Evolutionary conservation across 1,140 invertebrate genomes (phyloP).

Genomic region (Heliothis subflexa): DNA sequence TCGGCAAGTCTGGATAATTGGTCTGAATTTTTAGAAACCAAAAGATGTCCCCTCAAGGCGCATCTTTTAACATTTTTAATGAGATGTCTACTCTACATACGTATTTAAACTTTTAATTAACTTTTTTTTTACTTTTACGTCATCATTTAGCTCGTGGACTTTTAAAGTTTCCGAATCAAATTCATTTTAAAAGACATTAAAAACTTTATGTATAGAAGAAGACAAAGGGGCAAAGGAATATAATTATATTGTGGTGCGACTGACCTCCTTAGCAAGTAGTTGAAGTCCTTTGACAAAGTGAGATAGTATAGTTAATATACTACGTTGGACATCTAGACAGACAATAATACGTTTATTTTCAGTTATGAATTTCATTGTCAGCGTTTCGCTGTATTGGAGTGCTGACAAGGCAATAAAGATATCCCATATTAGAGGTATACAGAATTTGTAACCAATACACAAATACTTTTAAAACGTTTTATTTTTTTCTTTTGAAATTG

Average conservation of each 20-base stretch:
- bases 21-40: neutral
- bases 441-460: too few species aligned
- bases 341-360: neutral
- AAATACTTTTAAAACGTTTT: too few species aligned
- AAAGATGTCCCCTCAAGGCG: neutral
- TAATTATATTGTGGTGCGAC: conserved; percentile 10
- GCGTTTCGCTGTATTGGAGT: too few species aligned
- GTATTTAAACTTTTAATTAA: neutral
- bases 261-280: conserved; percentile 12
- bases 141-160: neutral
- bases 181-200: conserved; percentile 7
- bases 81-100: neutral
- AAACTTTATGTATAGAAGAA: neutral
- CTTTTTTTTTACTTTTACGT: neutral
- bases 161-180: neutral
- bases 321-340: neutral
- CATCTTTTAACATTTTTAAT: conserved; percentile 8
- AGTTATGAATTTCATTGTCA: too few species aligned
- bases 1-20: neutral
- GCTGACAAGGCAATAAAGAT: too few species aligned
- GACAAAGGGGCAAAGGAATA: neutral
- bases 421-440: too few species aligned
- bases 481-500: too few species aligned
- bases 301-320: neutral
- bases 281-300: conserved; percentile 8